Percentiles rank a stretch among this genome's conserved stretches.
Conservation (phyloP, 2,113 vertebrate genomes). For the Tyto alba region DNA sequence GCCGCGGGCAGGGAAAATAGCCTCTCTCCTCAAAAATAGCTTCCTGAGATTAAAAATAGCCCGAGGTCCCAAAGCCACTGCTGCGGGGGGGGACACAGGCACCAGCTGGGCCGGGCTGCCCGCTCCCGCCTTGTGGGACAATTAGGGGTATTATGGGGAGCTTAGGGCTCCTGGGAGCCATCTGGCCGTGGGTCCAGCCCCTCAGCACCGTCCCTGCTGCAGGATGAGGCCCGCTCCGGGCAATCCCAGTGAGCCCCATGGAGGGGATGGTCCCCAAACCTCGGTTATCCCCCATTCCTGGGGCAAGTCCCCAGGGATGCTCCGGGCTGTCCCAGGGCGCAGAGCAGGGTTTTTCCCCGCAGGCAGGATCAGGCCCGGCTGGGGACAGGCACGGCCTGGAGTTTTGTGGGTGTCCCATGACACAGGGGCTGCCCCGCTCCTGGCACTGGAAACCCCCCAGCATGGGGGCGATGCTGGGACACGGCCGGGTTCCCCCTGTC, state of each 20-base stretch:
- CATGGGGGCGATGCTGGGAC: neutral
- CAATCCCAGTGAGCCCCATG: fast-evolving
- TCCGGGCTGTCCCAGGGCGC: neutral
- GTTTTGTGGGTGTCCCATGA: neutral
- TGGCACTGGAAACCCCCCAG: neutral
- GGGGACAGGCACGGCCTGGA: neutral
- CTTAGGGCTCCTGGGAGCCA: constrained; percentile 14
- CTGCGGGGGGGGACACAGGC: neutral
- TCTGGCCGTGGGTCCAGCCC: neutral
- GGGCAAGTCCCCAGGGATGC: neutral
- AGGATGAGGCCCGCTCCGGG: neutral
- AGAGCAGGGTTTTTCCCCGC: neutral
- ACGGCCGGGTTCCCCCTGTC: fast-evolving
- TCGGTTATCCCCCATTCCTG: neutral
- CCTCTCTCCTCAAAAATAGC: constrained; percentile 42
- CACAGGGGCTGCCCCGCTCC: neutral
- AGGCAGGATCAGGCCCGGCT: neutral
- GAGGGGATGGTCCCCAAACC: neutral
- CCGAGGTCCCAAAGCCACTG: neutral
- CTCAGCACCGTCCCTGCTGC: fast-evolving
- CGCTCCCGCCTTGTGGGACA: neutral
- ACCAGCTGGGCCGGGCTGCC: constrained; percentile 20
- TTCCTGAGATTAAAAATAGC: constrained; percentile 53
- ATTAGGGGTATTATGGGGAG: constrained; percentile 43
- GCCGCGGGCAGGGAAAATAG: constrained; percentile 46